Evolutionary conservation across 2,797 vertebrate species (phyloP), one percentile per base, ranked within the genome.

Genomic region (Tangara arthus): DNA sequence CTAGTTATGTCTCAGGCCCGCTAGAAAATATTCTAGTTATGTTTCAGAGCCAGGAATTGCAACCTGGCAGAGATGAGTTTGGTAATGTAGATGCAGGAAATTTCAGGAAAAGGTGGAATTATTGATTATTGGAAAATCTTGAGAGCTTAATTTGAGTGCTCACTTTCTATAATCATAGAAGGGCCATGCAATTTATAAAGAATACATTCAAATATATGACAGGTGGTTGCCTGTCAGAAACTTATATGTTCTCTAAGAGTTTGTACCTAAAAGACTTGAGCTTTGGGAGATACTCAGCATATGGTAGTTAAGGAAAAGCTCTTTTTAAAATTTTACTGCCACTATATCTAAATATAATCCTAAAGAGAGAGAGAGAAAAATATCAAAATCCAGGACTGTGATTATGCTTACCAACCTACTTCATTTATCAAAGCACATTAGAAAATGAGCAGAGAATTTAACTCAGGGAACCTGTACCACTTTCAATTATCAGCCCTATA

Each of bases 281-380:
- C 66, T 82, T 86, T 68, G 70, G 95, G 82, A 95, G 80, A 88
- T 59, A 84, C 77, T 88, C 1, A 0, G 66, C 94, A 96, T 94
- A 96, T 94, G 94, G 93, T 26, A 85, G 84, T 75, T 89, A 91
- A 75, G 64, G 87, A 72, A 90, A 94, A 91, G 82, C 59, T 90
- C 77, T 44, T 94, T 82, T 85, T 44, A 82, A 94, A 87, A 72
- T n/a, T 82, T 30, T 73, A 30, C 61, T 80, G 87, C 91, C 87
- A 85, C 82, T 89, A 68, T n/a, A 85, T 79, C 87, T 94, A 97
- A 94, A 97, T 90, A 92, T 89, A 94, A 71, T 79, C 41, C 79
- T 71, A 87, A 80, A 88, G 56, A 47, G 52, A 55, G 49, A 27
- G 30, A 56, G 55, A 56, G 22, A 72, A 20, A 82, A 21, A 89